Base-by-base conservation (phyloP, 35 echinoderm and acorn worm genomes). In the Apostichopus californicus region DNA sequence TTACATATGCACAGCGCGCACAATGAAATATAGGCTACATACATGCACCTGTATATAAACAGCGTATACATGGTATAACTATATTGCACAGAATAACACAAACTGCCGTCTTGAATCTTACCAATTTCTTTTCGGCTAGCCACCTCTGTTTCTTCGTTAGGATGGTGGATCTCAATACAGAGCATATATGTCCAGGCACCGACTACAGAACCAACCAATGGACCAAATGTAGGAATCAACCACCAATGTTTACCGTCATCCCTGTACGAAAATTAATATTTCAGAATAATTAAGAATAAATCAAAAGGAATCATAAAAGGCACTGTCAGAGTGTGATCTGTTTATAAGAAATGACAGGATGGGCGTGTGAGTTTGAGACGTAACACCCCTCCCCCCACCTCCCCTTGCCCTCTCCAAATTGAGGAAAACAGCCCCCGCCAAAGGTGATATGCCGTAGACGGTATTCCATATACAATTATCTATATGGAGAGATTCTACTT, bases 111-210 rank as follows among this genome's bases (percentile, higher is more conserved):
- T 46, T 46, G 0, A 46, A 46, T 46, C 71, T 75, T 18, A 75
- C 71, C 71, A 7, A 75, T 22, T 22, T 75, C 17, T 75, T 22
- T 22, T 11, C 11, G 64, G 71, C 17, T n/a, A 22, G 6, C 17
- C 20, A 6, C 71, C 6, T 75, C 71, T 22, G 11, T 22, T 18
- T n/a, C 71, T 75, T 22, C 71, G 6, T n/a, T 14, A 75, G 71
- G 79, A 52, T 81, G 79, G 79, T 81, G 79, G 12, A 81, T 81
- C 28, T 81, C 79, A 18, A 81, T 81, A 52, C 13, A 46, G 13
- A 81, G 54, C 9, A 81, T 12, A 17, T 81, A 81, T 81, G 52
- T 81, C 79, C 26, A 81, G 13, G 79, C 26, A 54, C 79, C 79
- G 52, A 81, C 79, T 5, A 46, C 12, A 54, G 23, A 15, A 15